phyloP scores from a whole-genome alignment of 2,888 invertebrate species.

The Dryomyza anilis region DNA sequence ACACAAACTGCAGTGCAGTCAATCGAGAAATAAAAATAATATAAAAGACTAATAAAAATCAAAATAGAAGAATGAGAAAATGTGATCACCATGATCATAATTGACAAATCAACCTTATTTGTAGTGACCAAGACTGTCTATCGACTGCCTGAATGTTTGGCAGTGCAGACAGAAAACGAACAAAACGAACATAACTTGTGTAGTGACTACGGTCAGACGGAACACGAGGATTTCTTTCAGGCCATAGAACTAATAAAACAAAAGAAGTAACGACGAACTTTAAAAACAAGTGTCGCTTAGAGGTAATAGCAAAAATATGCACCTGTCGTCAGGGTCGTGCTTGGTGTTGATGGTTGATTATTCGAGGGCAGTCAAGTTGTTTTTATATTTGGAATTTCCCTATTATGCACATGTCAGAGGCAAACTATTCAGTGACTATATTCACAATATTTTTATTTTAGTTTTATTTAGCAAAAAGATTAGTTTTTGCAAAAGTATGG shows the following conservation, averaged over 20 bases:
- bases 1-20: not conserved
- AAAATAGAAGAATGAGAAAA: not conserved
- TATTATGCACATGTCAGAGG: no score
- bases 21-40: not conserved
- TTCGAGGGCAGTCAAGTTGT: not conserved
- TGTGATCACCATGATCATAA: slow-evolving; percentile 6
- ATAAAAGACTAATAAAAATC: not conserved
- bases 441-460: no score
- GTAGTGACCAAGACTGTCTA: not conserved
- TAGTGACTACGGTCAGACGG: not conserved
- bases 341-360: not conserved
- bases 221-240: not conserved
- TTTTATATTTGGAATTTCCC: slow-evolving; percentile 10
- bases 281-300: not conserved
- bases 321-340: slow-evolving; percentile 7
- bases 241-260: no score
- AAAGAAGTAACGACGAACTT: not conserved
- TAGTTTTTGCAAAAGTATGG: no score
- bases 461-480: no score
- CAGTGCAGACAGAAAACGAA: not conserved
- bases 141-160: not conserved
- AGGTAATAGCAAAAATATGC: not conserved
- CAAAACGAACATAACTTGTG: not conserved
- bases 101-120: slow-evolving; percentile 13
- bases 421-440: no score